These are phyloP conservation scores for Brachionus koreanus DNA, from an alignment of 1,140 invertebrate species.

Conservation along the genomic window DNA sequence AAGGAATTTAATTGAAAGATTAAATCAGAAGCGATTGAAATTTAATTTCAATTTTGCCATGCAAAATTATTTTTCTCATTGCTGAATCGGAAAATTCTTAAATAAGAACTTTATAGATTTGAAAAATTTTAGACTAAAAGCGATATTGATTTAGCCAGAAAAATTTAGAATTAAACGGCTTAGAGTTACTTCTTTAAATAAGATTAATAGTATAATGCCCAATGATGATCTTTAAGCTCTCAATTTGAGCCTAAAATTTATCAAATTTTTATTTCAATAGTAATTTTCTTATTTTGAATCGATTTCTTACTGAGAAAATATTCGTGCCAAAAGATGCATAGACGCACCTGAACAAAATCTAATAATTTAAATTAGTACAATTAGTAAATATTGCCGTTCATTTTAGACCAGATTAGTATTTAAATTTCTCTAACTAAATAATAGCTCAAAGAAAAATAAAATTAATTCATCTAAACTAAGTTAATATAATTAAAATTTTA, in stretches of 20 bases:
- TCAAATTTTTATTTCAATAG: background rate
- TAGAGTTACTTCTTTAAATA: background rate
- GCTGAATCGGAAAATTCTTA: background rate
- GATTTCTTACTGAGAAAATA: background rate
- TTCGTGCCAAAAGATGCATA: background rate
- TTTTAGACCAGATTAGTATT: background rate
- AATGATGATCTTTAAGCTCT: background rate
- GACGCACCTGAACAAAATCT: background rate
- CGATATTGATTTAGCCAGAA: background rate
- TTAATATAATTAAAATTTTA: too few species aligned
- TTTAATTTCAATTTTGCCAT: background rate
- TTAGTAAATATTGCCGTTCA: background rate
- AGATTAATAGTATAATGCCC: background rate
- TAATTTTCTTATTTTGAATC: background rate
- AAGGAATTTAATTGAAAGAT: background rate
- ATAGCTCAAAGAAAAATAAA: background rate
- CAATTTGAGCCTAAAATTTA: background rate
- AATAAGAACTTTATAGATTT: background rate
- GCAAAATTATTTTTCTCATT: background rate
- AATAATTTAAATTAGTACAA: background rate
- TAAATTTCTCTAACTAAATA: background rate
- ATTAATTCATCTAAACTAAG: too few species aligned
- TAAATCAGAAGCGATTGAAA: background rate
- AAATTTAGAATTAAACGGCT: background rate
- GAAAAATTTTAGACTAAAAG: background rate